A percentile compares a stretch with the other conserved stretches of the same genome.
These are phyloP conservation scores for Sericinus montela DNA, from an alignment of 2,888 invertebrate genomes.

Conservation along the genomic window DNA sequence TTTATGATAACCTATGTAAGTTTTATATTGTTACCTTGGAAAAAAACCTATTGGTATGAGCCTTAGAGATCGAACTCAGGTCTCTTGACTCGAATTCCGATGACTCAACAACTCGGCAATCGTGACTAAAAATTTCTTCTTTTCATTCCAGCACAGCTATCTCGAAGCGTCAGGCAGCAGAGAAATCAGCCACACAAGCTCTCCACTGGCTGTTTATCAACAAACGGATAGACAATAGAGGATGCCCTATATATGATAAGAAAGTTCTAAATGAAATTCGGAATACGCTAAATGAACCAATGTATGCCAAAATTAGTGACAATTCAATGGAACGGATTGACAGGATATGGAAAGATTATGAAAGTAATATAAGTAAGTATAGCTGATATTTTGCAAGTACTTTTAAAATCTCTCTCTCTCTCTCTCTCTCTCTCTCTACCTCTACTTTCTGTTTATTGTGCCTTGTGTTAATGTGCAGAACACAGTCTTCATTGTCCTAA, in stretches of 20 bases:
- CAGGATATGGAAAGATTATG: constrained; percentile 61
- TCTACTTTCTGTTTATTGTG: too few species aligned
- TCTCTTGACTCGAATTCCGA: too few species aligned
- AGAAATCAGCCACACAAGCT: constrained; percentile 73
- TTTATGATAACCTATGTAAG: too few species aligned
- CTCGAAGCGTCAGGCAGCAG: constrained; percentile 76
- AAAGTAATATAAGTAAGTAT: constrained; percentile 63
- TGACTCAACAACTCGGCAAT: too few species aligned
- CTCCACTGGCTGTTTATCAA: constrained; percentile 74
- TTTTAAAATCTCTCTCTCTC: too few species aligned
- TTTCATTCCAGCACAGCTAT: constrained; percentile 46
- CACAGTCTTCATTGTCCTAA: too few species aligned
- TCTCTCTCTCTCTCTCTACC: too few species aligned
- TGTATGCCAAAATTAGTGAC: constrained; percentile 46
- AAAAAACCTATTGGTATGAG: too few species aligned
- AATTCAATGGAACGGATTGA: constrained; percentile 54
- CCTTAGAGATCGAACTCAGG: too few species aligned
- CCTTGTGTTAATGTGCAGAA: too few species aligned
- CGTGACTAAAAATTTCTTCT: background rate
- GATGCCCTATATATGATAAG: constrained; percentile 68
- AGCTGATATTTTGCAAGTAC: too few species aligned
- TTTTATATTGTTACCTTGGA: too few species aligned
- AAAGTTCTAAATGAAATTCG: constrained; percentile 49
- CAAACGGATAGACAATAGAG: constrained; percentile 64
- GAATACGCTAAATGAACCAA: constrained; percentile 43